A percentile compares a stretch with the other conserved stretches of the same genome.
Conservation (phyloP, 2,113 vertebrate genomes). For the Eleginops maclovinus region DNA sequence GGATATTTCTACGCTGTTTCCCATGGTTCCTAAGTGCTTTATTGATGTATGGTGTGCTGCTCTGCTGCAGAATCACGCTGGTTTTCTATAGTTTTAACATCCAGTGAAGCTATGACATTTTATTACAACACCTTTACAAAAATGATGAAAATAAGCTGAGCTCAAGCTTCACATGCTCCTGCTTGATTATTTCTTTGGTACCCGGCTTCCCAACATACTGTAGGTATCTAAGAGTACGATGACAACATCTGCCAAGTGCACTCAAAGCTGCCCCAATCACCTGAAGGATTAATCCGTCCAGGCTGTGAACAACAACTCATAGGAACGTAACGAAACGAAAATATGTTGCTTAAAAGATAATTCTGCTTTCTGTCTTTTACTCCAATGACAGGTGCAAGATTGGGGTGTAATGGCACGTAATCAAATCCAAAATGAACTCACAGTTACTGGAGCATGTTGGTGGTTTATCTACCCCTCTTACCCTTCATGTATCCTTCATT, state of each 20-base stretch:
- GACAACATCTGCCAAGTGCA: slow-evolving; percentile 12
- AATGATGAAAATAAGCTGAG: neutral
- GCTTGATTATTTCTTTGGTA: neutral
- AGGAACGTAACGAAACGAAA: neutral
- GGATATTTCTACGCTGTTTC: too few relatives aligned
- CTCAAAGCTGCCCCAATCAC: slow-evolving; percentile 2
- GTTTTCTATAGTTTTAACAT: too few relatives aligned
- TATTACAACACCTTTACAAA: too few relatives aligned
- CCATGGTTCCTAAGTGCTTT: neutral
- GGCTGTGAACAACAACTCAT: neutral
- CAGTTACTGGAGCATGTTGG: slow-evolving; percentile 33
- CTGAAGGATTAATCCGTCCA: neutral
- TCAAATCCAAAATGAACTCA: slow-evolving; percentile 6
- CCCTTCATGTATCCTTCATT: slow-evolving; percentile 61
- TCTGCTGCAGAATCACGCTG: too few relatives aligned
- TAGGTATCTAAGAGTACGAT: neutral
- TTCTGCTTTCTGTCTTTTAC: neutral
- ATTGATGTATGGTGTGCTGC: neutral
- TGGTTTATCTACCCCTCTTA: slow-evolving; percentile 33
- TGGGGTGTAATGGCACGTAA: slow-evolving; percentile 6
- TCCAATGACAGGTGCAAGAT: slow-evolving; percentile 1
- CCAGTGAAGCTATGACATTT: too few relatives aligned
- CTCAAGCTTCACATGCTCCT: slow-evolving; percentile 2
- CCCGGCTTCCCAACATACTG: neutral
- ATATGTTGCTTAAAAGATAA: neutral